phyloP scores from a whole-genome alignment of 2,888 invertebrate species.

The Dione vanillae region DNA sequence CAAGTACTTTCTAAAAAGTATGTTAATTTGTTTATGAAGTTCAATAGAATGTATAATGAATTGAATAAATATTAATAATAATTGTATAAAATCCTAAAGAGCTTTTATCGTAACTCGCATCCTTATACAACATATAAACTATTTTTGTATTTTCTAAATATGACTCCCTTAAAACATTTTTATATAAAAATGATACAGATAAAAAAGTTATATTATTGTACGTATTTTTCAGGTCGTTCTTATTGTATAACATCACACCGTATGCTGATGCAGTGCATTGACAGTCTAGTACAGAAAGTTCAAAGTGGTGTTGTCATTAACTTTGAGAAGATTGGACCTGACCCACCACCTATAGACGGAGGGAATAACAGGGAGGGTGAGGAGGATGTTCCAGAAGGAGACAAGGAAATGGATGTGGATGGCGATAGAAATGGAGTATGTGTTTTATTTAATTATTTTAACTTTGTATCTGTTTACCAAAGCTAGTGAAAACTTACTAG shows the following conservation, averaged over 20 bases:
- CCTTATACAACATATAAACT: no score
- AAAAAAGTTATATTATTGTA: neutral
- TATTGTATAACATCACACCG: constrained; percentile 97
- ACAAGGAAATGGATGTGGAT: constrained; percentile 78
- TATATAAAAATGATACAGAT: no score
- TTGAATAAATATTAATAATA: no score
- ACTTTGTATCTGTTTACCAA: no score
- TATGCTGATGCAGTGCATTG: constrained; percentile 97
- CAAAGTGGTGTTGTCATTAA: constrained; percentile 99
- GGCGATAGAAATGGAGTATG: constrained; percentile 81
- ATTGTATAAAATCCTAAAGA: no score
- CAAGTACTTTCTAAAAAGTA: no score
- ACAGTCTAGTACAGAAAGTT: constrained; percentile 98
- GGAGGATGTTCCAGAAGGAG: constrained; percentile 71
- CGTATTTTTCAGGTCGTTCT: constrained; percentile 88
- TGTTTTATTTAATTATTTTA: neutral
- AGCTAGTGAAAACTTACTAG: no score
- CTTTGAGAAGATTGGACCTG: constrained; percentile 97
- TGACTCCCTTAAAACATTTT: no score
- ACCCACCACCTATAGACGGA: constrained; percentile 88
- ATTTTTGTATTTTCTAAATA: no score
- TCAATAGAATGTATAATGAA: no score
- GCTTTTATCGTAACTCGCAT: no score
- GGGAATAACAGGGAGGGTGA: constrained; percentile 80
- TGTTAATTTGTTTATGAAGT: no score